phyloP scores from a whole-genome alignment of 1,140 invertebrate genomes.

The Hermatobates lingyangjiaoensis region DNA sequence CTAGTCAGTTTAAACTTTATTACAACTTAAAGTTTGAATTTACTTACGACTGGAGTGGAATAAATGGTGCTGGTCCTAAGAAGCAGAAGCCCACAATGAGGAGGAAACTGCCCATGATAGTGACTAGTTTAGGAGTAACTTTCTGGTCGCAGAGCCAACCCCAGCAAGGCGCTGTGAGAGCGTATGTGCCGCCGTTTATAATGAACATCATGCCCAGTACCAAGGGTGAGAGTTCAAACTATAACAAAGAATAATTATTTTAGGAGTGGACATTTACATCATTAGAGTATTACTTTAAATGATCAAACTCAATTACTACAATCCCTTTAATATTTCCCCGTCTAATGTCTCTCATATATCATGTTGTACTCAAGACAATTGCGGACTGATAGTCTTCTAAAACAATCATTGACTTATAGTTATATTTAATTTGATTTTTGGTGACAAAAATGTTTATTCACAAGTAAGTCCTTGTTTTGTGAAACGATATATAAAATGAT shows the following conservation, averaged over 20 bases:
- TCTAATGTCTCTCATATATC: too few relatives aligned
- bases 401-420: too few relatives aligned
- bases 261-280: not conserved
- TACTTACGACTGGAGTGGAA: slow-evolving; percentile 24
- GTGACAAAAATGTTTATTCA: too few relatives aligned
- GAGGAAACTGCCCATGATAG: slow-evolving; percentile 41
- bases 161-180: slow-evolving; percentile 57
- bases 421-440: too few relatives aligned
- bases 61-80: slow-evolving; percentile 54
- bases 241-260: slow-evolving; percentile 2
- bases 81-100: slow-evolving; percentile 44
- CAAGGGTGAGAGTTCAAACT: slow-evolving; percentile 48
- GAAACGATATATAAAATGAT: too few relatives aligned
- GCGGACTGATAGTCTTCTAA: too few relatives aligned
- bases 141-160: slow-evolving; percentile 55
- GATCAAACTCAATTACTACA: too few relatives aligned
- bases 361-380: too few relatives aligned
- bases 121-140: slow-evolving; percentile 42
- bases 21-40: too few relatives aligned
- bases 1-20: too few relatives aligned
- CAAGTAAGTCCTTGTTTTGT: too few relatives aligned
- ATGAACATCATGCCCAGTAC: slow-evolving; percentile 69
- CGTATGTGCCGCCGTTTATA: slow-evolving; percentile 70
- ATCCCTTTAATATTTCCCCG: too few relatives aligned
- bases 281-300: not conserved